Base-by-base conservation (phyloP, 2,888 invertebrate genomes). In the Hydraecia micacea region DNA sequence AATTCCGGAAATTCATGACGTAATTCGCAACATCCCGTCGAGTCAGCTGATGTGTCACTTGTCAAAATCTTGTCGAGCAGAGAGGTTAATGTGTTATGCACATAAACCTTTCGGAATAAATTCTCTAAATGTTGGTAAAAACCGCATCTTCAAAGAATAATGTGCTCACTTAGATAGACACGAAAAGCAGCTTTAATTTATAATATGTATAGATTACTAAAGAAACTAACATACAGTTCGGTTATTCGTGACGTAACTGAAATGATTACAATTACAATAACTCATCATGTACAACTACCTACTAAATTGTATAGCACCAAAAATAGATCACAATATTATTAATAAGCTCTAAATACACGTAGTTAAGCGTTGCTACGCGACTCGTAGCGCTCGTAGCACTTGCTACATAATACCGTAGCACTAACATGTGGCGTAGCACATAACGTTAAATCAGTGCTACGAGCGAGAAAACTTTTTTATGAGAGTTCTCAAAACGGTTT, bases 351-450 rank as follows among this genome's bases (percentile, higher is more conserved):
- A 72, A 77, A 70, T 42, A 65, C 42, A 49, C 21, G 42, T 76
- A 52, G 8, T 73, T 42, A 62, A 36, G 9, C 52, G 28, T 25
- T 73, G 65, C 81, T 77, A 78, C 65, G 71, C 13, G 28, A 25
- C 36, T 25, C 73, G 77, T 85, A 60, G 52, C 36, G 13, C 36
- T 11, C 70, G 73, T 83, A 83, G 74, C 77, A 77, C 42, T n/a
- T 46, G 81, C 81, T 86, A 87, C 78, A 67, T 39, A 58, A 78
- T 74, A 65, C 66, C 65, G 82, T 82, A 79, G 82, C 83, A 65
- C n/a, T 28, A 60, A 75, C 72, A 72, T 76, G 66, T 77, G 75
- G 66, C 73, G 77, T 76, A 82, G 79, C 67, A 60, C 76, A 67
- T 79, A 70, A 74, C 75, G 70, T 75, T 84, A 77, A 82, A 79